Base-by-base conservation (phyloP, 2,888 invertebrate genomes). In the Idaea dimidiata region DNA sequence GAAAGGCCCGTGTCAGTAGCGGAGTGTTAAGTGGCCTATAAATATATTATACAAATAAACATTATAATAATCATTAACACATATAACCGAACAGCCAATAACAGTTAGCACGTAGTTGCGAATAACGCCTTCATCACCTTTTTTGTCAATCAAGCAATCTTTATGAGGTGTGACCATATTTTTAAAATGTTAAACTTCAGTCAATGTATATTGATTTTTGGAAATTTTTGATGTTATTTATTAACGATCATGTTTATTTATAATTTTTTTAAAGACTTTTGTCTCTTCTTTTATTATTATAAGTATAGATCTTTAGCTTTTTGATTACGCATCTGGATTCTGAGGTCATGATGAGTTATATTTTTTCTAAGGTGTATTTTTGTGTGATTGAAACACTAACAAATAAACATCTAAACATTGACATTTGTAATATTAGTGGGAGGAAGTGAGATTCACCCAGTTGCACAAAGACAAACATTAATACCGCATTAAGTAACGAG, bases 151-250 rank as follows among this genome's bases (percentile, higher is more conserved):
- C 43, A 10, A 3, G 7, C 14, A 14, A 43, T 43, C 43, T 43
- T 43, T 43, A 43, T 10, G 43, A 43, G 43, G 43, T 43, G 43
- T 43, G 43, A 43, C 43, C 43, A 43, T 43, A 43, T 43, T 43
- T 43, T 43, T 7, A 43, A 43, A 43, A 43, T 43, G 43, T 43
- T 43, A 43, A 43, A 14, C 43, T 43, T 43, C 43, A 10, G 8
- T 43, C 14, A 43, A 69, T 70, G 63, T 62, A 63, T 64, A 67
- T 69, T 65, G 61, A 59, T 60, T 64, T 64, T 61, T 68, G 43
- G 43, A 43, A 43, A 14, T 6, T 14, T 43, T 43, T 43, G 8
- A 31, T 59, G 55, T 54, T 61, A 17, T 56, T 17, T 56, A 54
- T 62, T 60, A 60, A 55, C 60, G 60, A 61, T 56, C 55, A 57